These are phyloP conservation scores for Caligus rogercresseyi DNA, from an alignment of 1,140 invertebrate species.

Conservation along the genomic window DNA sequence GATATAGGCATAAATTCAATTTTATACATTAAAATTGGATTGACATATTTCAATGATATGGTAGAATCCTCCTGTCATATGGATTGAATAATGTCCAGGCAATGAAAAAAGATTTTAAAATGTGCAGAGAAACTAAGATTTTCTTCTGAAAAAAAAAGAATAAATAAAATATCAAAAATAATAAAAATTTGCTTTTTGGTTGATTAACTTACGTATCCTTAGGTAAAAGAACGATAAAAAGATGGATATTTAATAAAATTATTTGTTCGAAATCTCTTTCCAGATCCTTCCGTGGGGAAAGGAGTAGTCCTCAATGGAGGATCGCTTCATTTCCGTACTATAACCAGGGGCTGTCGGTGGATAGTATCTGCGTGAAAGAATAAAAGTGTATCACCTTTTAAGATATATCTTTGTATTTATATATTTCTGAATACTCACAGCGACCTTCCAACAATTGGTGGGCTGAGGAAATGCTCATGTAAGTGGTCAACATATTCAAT, in stretches of 20 bases:
- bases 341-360: conserved; percentile 55
- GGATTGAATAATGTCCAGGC: too few species aligned
- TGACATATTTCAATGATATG: too few species aligned
- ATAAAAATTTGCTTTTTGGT: too few species aligned
- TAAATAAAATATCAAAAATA: too few species aligned
- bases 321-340: conserved; percentile 51
- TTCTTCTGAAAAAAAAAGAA: too few species aligned
- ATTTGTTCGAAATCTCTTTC: conserved; percentile 31
- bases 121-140: too few species aligned
- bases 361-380: conserved; percentile 38
- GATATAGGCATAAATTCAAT: too few species aligned
- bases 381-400: not conserved
- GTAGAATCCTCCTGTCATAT: too few species aligned
- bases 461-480: conserved; percentile 63
- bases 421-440: not conserved
- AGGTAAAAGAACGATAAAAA: too few species aligned
- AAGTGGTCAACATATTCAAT: conserved; percentile 76
- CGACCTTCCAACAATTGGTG: conserved; percentile 44
- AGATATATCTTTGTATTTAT: not conserved
- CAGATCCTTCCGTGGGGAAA: conserved; percentile 58
- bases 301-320: conserved; percentile 43
- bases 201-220: too few species aligned
- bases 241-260: not conserved
- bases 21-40: too few species aligned
- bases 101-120: too few species aligned